These are phyloP conservation scores for Tupaia chinensis DNA, from an alignment of 2,113 vertebrate genomes.

Conservation along the genomic window DNA sequence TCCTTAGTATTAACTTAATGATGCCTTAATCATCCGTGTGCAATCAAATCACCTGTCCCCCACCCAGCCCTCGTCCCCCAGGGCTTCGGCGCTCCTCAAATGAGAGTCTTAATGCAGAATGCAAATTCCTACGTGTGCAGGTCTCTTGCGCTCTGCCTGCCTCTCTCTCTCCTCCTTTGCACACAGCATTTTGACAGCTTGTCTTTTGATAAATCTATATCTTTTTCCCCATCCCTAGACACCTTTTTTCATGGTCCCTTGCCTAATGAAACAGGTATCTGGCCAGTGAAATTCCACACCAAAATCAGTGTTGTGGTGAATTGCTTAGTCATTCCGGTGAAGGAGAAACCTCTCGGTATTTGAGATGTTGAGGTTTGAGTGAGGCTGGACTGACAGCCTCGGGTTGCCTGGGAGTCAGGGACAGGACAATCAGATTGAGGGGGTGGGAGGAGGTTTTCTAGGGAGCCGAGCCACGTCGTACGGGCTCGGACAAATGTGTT, in stretches of 20 bases:
- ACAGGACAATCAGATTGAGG: not conserved
- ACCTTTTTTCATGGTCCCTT: not conserved
- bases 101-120: not conserved
- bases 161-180: not conserved
- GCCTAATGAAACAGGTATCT: not conserved
- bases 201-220: not conserved
- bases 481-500: not conserved
- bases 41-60: not conserved
- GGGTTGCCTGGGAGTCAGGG: not conserved
- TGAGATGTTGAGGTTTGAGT: not conserved
- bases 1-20: not conserved
- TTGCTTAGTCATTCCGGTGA: not conserved
- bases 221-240: not conserved
- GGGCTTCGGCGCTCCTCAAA: not conserved
- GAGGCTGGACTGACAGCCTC: not conserved
- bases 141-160: not conserved
- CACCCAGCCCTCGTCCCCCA: not conserved
- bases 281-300: not conserved
- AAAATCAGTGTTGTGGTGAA: not conserved
- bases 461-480: accelerated
- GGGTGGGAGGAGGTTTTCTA: not conserved
- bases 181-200: not conserved
- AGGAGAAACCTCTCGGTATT: accelerated
- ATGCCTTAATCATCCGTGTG: conserved; percentile 59
- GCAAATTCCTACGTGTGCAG: accelerated